phyloP scores from a whole-genome alignment of 1,140 invertebrate genomes.

The Drosophila kepulauana region DNA sequence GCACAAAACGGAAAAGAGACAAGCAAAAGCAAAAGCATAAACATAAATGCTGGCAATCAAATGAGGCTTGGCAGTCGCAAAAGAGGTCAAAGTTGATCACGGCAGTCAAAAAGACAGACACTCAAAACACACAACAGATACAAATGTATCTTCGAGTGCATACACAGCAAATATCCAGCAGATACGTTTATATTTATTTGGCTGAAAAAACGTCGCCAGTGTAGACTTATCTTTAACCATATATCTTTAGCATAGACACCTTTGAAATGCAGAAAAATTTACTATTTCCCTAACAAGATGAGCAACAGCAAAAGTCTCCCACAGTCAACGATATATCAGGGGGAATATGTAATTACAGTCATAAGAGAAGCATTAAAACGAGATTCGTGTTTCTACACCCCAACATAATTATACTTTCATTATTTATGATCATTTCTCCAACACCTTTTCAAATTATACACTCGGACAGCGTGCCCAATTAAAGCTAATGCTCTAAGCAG shows the following conservation, averaged over 20 bases:
- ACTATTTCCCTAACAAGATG: not conserved
- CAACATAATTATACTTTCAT: slow-evolving; percentile 17
- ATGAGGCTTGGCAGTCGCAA: slow-evolving; percentile 67
- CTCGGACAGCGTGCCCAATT: slow-evolving; percentile 12
- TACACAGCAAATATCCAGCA: not conserved
- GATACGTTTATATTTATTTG: not conserved
- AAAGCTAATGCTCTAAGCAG: slow-evolving; percentile 5
- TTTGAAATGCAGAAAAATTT: not conserved
- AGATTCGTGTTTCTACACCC: slow-evolving; percentile 29
- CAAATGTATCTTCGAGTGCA: slow-evolving; percentile 12
- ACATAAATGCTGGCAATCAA: slow-evolving; percentile 77
- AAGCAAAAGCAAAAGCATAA: slow-evolving; percentile 58
- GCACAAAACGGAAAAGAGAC: slow-evolving; percentile 66
- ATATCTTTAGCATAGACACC: not conserved
- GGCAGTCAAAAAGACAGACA: slow-evolving; percentile 50
- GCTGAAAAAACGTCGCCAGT: not conserved
- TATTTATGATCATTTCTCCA: slow-evolving; percentile 32
- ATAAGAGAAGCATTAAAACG: slow-evolving; percentile 26
- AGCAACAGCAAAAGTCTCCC: not conserved
- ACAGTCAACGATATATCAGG: not conserved
- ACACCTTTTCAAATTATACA: slow-evolving; percentile 31
- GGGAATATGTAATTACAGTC: slow-evolving; percentile 11
- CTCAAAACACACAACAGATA: slow-evolving; percentile 6
- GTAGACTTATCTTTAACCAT: not conserved
- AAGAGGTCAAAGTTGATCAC: slow-evolving; percentile 80